Conservation (phyloP, 1,140 invertebrate species). For the Hormaphis cornu region DNA sequence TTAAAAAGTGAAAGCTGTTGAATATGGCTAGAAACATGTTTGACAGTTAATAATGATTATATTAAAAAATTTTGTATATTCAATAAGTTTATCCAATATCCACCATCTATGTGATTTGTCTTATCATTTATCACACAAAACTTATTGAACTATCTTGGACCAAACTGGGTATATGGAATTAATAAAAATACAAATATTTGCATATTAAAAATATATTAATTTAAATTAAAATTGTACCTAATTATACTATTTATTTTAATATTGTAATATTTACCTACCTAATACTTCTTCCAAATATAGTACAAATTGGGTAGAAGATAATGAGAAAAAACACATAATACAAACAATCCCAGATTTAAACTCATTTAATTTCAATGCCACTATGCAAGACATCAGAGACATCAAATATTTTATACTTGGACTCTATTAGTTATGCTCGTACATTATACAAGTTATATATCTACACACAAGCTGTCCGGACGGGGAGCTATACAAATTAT, state of each 20-base stretch:
- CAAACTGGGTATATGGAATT: no score
- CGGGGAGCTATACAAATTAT: no score
- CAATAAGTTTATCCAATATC: background rate
- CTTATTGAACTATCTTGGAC: no score
- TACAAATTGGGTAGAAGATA: background rate
- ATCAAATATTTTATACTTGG: background rate
- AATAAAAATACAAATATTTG: background rate
- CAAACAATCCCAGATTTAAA: background rate
- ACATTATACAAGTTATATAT: no score
- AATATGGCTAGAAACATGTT: no score
- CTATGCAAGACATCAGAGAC: background rate
- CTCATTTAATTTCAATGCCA: background rate
- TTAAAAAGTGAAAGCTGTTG: background rate
- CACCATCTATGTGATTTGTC: no score
- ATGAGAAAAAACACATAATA: slow-evolving; percentile 5
- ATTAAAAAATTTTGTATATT: no score
- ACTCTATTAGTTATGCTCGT: background rate
- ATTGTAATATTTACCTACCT: slow-evolving; percentile 16
- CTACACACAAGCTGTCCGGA: no score
- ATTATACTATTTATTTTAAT: background rate
- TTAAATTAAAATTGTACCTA: background rate
- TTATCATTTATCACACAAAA: no score
- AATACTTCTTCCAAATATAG: background rate
- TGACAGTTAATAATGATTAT: background rate
- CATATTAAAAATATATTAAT: background rate